Evolutionary conservation across 2,113 vertebrate species (phyloP).

Genomic region (Gallinago media): DNA sequence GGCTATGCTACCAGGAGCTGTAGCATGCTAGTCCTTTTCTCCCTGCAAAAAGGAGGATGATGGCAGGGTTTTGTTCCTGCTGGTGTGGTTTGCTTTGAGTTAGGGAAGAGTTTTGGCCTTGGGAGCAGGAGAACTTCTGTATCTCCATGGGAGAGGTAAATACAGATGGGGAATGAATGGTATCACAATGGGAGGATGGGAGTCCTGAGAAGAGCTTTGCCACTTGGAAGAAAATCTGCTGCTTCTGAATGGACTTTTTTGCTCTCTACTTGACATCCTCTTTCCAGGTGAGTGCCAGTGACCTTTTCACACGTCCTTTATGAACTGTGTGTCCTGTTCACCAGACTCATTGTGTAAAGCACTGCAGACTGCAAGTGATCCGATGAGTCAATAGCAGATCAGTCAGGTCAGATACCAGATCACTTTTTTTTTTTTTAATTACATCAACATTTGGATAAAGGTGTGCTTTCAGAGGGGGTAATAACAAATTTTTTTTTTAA

Average conservation of each 20-base stretch:
- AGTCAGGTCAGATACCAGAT: not conserved
- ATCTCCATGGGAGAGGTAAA: not conserved
- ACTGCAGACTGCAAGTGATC: not conserved
- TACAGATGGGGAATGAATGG: not conserved
- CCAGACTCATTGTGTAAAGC: not conserved
- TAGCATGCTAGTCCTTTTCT: accelerated
- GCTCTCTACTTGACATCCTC: not conserved
- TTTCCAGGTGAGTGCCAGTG: conserved; percentile 31
- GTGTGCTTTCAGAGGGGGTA: not conserved
- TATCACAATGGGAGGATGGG: not conserved
- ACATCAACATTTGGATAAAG: not conserved
- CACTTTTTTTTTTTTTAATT: not conserved
- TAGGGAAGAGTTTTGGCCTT: not conserved
- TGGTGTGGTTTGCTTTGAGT: not conserved
- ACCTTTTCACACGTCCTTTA: not conserved
- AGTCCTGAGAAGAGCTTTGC: not conserved
- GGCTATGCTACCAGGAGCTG: accelerated
- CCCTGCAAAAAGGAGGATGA: not conserved
- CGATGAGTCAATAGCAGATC: not conserved
- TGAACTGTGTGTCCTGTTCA: not conserved
- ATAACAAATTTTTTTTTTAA: not conserved
- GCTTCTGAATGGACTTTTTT: not conserved
- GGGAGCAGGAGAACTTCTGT: not conserved
- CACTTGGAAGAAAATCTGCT: not conserved
- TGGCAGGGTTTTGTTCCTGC: too few species aligned